phyloP scores from a whole-genome alignment of 2,888 invertebrate genomes.

The Rhopalosiphum nymphaeae region DNA sequence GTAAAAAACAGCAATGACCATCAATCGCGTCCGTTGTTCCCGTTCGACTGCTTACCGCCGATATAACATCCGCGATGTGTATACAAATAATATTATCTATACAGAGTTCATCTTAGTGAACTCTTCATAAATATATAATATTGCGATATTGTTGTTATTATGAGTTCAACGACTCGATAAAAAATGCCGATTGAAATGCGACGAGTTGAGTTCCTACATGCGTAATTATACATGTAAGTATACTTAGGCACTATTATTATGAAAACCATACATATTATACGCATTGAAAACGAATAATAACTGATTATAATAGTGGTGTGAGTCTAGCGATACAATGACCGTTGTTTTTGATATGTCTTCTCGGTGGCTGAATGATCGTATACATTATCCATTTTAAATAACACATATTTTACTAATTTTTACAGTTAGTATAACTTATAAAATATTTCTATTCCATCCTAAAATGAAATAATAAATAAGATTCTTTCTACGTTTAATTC shows the following conservation, averaged over 20 bases:
- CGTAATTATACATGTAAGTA: neutral
- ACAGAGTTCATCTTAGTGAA: neutral
- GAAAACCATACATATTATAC: neutral
- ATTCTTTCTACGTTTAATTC: neutral
- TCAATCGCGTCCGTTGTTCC: neutral
- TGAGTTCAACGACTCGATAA: neutral
- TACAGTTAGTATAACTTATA: neutral
- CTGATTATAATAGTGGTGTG: neutral
- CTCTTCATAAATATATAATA: neutral
- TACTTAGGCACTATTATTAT: neutral
- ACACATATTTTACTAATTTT: too few species aligned
- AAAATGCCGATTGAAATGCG: neutral
- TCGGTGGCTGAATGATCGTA: neutral
- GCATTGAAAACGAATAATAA: neutral
- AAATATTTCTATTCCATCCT: neutral
- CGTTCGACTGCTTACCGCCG: neutral
- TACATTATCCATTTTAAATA: too few species aligned
- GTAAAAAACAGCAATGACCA: conserved; percentile 32
- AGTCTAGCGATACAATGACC: neutral
- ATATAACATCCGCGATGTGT: neutral
- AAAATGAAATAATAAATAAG: neutral
- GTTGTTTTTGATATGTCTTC: neutral
- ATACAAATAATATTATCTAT: neutral
- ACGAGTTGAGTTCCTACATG: neutral
- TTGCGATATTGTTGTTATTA: neutral